Percentiles rank a stretch among this genome's conserved stretches.
phyloP scores from a whole-genome alignment of 2,113 vertebrate species.

The Andinoacara biseriatus region DNA sequence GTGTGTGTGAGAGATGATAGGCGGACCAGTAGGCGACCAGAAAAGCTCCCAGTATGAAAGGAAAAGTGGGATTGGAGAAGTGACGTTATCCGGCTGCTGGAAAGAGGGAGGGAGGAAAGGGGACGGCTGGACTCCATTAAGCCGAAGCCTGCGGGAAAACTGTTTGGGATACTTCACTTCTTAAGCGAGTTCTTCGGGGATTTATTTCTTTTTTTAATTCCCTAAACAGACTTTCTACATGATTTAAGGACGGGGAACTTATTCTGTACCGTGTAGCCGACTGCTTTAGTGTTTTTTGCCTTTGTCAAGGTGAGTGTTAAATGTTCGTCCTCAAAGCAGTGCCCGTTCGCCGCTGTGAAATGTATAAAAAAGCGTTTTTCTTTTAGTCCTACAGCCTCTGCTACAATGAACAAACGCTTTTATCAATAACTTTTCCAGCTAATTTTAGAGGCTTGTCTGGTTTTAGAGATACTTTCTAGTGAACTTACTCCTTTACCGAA shows the following conservation, averaged over 20 bases:
- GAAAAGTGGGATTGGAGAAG: conserved; percentile 78
- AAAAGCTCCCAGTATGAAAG: conserved; percentile 64
- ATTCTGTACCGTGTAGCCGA: conserved; percentile 52
- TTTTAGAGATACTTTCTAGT: not conserved
- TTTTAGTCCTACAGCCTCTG: not conserved
- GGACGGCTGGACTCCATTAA: conserved; percentile 84
- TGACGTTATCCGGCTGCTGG: conserved; percentile 76
- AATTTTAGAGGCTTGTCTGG: not conserved
- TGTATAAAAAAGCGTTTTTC: conserved; percentile 7
- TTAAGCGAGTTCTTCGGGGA: conserved; percentile 55
- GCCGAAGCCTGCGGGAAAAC: conserved; percentile 72
- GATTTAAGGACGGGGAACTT: conserved; percentile 54
- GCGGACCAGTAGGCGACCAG: conserved; percentile 35
- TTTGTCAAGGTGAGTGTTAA: conserved; percentile 81
- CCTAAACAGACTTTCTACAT: conserved; percentile 41
- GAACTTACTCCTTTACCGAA: not conserved
- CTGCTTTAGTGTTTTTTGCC: conserved; percentile 55
- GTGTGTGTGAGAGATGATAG: conserved; percentile 13
- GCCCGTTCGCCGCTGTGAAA: conserved; percentile 35
- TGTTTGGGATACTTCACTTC: conserved; percentile 80
- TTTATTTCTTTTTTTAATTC: conserved; percentile 48
- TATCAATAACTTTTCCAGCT: not conserved
- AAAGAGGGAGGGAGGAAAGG: conserved; percentile 61
- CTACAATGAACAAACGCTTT: not conserved
- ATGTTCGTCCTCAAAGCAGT: conserved; percentile 41